Conservation (phyloP, 2,888 invertebrate species). For the Pheosia gnoma region DNA sequence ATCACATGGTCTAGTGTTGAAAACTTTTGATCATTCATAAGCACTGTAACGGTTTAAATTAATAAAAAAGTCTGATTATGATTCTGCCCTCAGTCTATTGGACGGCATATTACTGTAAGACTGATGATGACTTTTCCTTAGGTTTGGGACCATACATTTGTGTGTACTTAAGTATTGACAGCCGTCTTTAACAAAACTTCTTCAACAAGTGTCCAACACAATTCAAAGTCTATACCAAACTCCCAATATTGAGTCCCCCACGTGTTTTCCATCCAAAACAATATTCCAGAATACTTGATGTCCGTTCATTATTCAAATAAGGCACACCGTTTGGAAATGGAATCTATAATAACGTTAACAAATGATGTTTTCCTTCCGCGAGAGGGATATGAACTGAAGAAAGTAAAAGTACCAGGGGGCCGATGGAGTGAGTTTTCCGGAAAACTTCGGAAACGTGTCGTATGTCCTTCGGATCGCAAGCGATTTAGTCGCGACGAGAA, state of each 20-base stretch:
- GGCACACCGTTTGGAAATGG: not conserved
- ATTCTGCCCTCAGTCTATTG: too few species aligned
- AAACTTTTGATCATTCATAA: too few species aligned
- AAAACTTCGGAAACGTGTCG: conserved; percentile 2
- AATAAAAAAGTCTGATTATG: too few species aligned
- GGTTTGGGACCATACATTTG: too few species aligned
- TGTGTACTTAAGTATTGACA: too few species aligned
- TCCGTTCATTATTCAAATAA: conserved; percentile 4
- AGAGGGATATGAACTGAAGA: not conserved
- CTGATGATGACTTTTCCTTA: too few species aligned
- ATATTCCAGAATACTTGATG: not conserved
- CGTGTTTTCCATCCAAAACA: not conserved
- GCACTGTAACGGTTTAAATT: too few species aligned
- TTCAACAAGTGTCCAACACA: too few species aligned
- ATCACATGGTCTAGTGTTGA: too few species aligned
- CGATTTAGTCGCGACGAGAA: not conserved
- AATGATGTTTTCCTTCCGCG: not conserved
- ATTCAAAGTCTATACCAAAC: not conserved
- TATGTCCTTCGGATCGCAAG: not conserved
- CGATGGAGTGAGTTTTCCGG: not conserved
- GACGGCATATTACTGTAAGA: too few species aligned
- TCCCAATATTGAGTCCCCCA: not conserved
- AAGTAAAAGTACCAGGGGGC: conserved; percentile 1
- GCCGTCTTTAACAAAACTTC: too few species aligned
- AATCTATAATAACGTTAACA: conserved; percentile 4